phyloP scores from a whole-genome alignment of 1,140 invertebrate species.

The Oscheius sp. region DNA sequence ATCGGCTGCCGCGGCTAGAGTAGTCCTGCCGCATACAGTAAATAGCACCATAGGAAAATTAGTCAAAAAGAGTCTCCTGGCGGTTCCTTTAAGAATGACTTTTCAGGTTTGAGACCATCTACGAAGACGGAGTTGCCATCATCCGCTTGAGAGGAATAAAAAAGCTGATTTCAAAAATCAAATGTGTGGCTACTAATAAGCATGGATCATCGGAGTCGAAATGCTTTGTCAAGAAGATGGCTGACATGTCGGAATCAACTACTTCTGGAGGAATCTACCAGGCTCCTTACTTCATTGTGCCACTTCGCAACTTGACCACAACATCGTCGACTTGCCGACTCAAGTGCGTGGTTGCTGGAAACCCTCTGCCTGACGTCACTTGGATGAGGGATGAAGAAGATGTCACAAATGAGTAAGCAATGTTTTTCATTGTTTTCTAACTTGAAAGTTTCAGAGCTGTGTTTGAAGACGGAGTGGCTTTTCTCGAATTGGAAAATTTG shows the following conservation, averaged over 20 bases:
- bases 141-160: not conserved
- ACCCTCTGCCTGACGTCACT: constrained; percentile 6
- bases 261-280: constrained; percentile 5
- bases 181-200: constrained; percentile 5
- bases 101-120: constrained; percentile 5
- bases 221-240: not conserved
- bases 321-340: not conserved
- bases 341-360: constrained; percentile 9
- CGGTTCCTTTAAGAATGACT: too few species aligned
- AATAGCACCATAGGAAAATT: too few species aligned
- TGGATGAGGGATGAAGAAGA: constrained; percentile 18
- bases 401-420: constrained; percentile 17
- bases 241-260: constrained; percentile 17
- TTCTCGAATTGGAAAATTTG: constrained; percentile 4
- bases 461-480: constrained; percentile 33
- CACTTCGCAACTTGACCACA: constrained; percentile 14
- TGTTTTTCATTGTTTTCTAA: too few species aligned
- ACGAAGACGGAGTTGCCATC: constrained; percentile 23
- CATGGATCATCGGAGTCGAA: constrained; percentile 3
- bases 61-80: too few species aligned
- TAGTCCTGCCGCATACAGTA: too few species aligned
- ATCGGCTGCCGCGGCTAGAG: too few species aligned
- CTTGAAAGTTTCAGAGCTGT: constrained; percentile 2
- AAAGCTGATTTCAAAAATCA: not conserved
- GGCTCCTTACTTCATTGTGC: not conserved